Conservation (phyloP, 2,888 invertebrate genomes). For the Megamerina dolium region DNA sequence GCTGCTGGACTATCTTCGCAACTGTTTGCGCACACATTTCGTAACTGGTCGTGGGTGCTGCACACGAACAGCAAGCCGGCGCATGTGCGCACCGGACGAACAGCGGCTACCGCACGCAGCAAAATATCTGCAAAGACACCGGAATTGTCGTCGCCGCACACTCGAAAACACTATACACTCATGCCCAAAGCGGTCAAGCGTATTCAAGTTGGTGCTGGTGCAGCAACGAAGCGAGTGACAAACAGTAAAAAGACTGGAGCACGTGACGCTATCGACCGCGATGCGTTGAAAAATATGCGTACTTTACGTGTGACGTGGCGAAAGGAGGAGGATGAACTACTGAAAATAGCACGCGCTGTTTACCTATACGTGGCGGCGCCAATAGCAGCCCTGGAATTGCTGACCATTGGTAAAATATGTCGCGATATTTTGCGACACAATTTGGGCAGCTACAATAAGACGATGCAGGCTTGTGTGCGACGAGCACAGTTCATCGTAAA, state of each 20-base stretch:
- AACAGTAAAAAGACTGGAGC: conserved; percentile 24
- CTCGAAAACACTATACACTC: background rate
- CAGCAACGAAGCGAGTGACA: conserved; percentile 1
- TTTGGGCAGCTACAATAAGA: conserved; percentile 58
- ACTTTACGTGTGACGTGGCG: conserved; percentile 60
- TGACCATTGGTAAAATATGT: conserved; percentile 48
- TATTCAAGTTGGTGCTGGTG: background rate
- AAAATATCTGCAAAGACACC: conserved; percentile 10
- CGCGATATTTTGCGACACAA: conserved; percentile 56
- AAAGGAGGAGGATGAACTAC: conserved; percentile 61
- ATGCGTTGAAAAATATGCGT: conserved; percentile 58
- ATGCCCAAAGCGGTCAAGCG: conserved; percentile 15
- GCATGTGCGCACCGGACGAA: conserved; percentile 13
- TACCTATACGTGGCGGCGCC: conserved; percentile 51
- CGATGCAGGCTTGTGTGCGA: conserved; percentile 62
- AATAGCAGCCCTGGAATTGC: conserved; percentile 36
- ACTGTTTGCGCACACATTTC: conserved; percentile 59
- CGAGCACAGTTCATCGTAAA: conserved; percentile 59
- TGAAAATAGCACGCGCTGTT: conserved; percentile 63
- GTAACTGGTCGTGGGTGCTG: conserved; percentile 58
- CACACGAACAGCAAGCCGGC: conserved; percentile 22
- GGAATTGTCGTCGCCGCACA: conserved; percentile 3
- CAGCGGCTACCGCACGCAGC: conserved; percentile 15
- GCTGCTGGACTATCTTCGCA: conserved; percentile 67
- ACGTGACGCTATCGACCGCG: conserved; percentile 61